Base-by-base conservation (phyloP, 1,140 invertebrate species). In the Sesamia nonagrioides region DNA sequence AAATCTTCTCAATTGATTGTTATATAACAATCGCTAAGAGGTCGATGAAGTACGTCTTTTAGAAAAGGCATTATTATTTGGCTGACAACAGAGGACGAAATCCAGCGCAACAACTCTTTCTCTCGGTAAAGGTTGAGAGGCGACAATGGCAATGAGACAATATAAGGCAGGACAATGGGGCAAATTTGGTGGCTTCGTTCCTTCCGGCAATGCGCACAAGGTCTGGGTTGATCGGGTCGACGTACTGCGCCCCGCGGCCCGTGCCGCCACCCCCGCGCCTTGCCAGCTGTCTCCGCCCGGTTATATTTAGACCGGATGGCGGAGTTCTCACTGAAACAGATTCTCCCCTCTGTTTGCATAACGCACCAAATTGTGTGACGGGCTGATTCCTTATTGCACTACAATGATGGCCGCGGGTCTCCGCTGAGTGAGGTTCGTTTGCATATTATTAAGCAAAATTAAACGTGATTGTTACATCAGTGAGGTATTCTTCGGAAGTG, bases 221-320 rank as follows among this genome's bases (percentile, higher is more conserved):
- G 88, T 91, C 88, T 89, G 88, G 88, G 86, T 86, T 81, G 75
- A 40, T 52, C 84, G 83, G 89, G 89, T 91, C 88, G 83, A 86
- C 84, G 89, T 72, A 84, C 89, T 86, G 66, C 66, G 69, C 71
- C 60, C 68, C 75, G 27, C 80, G 68, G 76, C 66, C 56, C 54
- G 37, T 60, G 61, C 60, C 75, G 61, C 60, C 75, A 33, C 63
- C 69, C 78, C 79, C 72, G 79, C 72, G 66, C 80, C 63, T 75
- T 80, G 58, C 81, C 84, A 78, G 76, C 85, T 83, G 82, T 83
- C 85, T 82, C 83, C 80, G 83, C 81, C 82, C 82, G 81, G 81
- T 90, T 91, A 91, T 89, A 91, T 91, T 90, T 91, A 90, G 90
- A 86, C 86, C 87, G 89, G 86, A 90, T 88, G 84, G 85, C 85